A percentile compares a stretch with the other conserved stretches of the same genome.
These are phyloP conservation scores for Agonopterix alstromeriana DNA, from an alignment of 2,888 invertebrate species.

Conservation along the genomic window DNA sequence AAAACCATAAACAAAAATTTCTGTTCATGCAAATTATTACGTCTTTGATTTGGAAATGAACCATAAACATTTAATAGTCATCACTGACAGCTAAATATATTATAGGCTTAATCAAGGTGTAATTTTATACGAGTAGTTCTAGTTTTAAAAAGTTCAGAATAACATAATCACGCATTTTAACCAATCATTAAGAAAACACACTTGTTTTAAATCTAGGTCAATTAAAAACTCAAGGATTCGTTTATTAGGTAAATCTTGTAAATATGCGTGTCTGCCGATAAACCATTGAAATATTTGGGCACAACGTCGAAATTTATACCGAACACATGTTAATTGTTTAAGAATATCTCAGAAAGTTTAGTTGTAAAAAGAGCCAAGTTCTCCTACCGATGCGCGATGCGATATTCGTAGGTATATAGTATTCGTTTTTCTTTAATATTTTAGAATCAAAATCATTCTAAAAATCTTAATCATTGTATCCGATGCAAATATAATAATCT, in stretches of 20 bases:
- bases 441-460: too few species aligned
- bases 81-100: not conserved
- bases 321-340: slow-evolving; percentile 14
- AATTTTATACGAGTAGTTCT: not conserved
- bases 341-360: not conserved
- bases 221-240: not conserved
- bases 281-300: not conserved
- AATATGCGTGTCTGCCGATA: not conserved
- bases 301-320: slow-evolving; percentile 1
- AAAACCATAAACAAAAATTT: too few species aligned
- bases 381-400: too few species aligned
- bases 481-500: too few species aligned
- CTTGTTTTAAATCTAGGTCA: not conserved
- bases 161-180: not conserved
- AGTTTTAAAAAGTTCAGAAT: not conserved
- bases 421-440: too few species aligned
- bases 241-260: not conserved
- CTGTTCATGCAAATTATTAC: too few species aligned
- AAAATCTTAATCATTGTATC: too few species aligned
- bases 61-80: not conserved
- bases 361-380: not conserved
- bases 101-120: too few species aligned
- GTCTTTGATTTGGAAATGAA: not conserved
- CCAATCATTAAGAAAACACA: not conserved
- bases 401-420: too few species aligned